Conservation (phyloP, 2,797 vertebrate genomes). For the Eulemur mongoz region DNA sequence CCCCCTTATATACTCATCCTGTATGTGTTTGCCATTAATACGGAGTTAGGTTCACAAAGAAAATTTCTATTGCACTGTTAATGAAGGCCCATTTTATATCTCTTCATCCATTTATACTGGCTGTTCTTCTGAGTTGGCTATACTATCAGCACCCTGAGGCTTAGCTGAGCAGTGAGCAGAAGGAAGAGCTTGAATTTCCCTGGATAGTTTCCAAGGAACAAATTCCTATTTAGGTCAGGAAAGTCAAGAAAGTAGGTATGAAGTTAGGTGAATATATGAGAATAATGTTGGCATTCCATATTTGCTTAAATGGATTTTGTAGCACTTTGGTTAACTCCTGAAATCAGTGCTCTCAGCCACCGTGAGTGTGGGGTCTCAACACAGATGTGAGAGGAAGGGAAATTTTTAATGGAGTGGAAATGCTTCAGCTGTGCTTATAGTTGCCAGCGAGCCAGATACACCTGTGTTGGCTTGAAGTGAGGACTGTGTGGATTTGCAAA, state of each 20-base stretch:
- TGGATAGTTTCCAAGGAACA: background rate
- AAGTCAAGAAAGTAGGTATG: background rate
- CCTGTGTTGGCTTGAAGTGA: slow-evolving; percentile 28
- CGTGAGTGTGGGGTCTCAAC: background rate
- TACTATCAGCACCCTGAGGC: background rate
- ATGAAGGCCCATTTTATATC: background rate
- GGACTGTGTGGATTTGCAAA: slow-evolving; percentile 9
- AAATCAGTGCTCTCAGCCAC: background rate
- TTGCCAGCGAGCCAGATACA: slow-evolving; percentile 13
- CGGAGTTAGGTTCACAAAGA: background rate
- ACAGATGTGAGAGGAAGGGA: background rate
- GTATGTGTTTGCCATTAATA: background rate
- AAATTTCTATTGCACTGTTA: background rate
- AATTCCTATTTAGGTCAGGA: background rate
- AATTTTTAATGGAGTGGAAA: slow-evolving; percentile 35
- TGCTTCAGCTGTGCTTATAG: background rate
- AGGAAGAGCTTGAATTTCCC: background rate
- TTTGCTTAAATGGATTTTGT: slow-evolving; percentile 26
- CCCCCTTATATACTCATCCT: background rate
- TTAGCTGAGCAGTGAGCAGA: background rate
- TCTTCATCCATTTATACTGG: background rate
- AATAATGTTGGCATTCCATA: background rate
- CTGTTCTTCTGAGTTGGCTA: background rate
- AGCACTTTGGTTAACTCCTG: background rate
- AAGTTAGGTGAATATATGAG: background rate